phyloP scores from a whole-genome alignment of 2,113 vertebrate species.

The Corythornis madagascariensis region DNA sequence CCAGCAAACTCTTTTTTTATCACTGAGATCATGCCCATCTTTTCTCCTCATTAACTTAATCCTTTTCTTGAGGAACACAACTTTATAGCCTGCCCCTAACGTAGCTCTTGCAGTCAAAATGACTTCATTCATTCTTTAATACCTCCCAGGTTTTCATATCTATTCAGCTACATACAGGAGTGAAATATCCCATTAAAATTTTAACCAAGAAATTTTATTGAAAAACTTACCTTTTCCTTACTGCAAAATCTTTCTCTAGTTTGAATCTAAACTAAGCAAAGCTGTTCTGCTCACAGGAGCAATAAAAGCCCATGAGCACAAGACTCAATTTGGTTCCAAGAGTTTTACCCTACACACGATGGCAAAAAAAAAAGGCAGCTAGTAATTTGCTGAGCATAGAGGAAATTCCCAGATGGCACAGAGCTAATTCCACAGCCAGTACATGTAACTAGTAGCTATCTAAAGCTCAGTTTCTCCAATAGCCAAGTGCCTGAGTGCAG shows the following conservation, averaged over 20 bases:
- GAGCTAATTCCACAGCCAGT: neutral
- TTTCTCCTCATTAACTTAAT: neutral
- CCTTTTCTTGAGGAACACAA: neutral
- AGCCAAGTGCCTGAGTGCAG: neutral
- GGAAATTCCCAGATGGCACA: neutral
- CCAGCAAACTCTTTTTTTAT: neutral
- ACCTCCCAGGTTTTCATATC: neutral
- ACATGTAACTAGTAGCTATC: neutral
- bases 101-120: neutral
- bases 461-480: neutral
- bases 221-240: neutral
- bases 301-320: neutral
- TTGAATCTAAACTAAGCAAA: neutral
- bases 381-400: neutral
- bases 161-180: neutral
- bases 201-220: neutral
- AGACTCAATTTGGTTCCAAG: neutral
- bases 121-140: neutral
- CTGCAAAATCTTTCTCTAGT: neutral
- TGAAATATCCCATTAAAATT: neutral
- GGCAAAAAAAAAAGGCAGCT: neutral
- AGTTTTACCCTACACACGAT: neutral
- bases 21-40: neutral
- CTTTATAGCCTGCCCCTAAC: neutral
- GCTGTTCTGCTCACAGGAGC: neutral